Evolutionary conservation across 1,140 invertebrate species (phyloP).

Genomic region (Plectrocnemia conspersa): DNA sequence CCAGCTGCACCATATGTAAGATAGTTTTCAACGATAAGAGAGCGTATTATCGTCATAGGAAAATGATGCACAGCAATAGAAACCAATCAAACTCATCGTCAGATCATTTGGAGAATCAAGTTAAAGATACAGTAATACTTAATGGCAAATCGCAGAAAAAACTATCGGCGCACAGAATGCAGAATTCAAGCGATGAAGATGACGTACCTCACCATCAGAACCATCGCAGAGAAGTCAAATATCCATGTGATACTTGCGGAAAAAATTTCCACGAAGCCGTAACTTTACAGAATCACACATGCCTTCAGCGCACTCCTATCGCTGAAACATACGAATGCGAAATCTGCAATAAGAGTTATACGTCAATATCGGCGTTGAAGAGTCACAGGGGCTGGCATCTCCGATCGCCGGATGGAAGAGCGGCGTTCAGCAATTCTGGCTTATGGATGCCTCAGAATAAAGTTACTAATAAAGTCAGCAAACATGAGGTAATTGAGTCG

Average conservation of each 20-base stretch:
- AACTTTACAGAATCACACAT: conserved; percentile 49
- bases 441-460: conserved; percentile 53
- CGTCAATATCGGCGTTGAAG: conserved; percentile 52
- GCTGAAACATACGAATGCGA: conserved; percentile 52
- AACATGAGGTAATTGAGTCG: conserved; percentile 48
- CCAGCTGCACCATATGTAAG: conserved; percentile 51
- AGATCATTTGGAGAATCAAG: conserved; percentile 48
- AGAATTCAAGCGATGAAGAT: conserved; percentile 41
- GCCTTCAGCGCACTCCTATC: conserved; percentile 42
- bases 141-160: conserved; percentile 42
- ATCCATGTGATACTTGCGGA: conserved; percentile 48
- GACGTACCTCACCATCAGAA: conserved; percentile 42
- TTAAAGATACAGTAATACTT: no score
- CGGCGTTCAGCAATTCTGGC: conserved; percentile 48
- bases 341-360: conserved; percentile 56
- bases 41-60: conserved; percentile 50
- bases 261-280: conserved; percentile 48
- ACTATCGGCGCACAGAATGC: neutral
- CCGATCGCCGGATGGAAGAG: conserved; percentile 51
- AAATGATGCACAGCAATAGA: conserved; percentile 47
- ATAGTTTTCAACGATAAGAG: conserved; percentile 50
- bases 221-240: conserved; percentile 46
- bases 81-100: conserved; percentile 47
- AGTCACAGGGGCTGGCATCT: conserved; percentile 60
- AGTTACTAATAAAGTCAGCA: conserved; percentile 50